Evolutionary conservation across 2,797 vertebrate species (phyloP).

Genomic region (Loriculus beryllinus): DNA sequence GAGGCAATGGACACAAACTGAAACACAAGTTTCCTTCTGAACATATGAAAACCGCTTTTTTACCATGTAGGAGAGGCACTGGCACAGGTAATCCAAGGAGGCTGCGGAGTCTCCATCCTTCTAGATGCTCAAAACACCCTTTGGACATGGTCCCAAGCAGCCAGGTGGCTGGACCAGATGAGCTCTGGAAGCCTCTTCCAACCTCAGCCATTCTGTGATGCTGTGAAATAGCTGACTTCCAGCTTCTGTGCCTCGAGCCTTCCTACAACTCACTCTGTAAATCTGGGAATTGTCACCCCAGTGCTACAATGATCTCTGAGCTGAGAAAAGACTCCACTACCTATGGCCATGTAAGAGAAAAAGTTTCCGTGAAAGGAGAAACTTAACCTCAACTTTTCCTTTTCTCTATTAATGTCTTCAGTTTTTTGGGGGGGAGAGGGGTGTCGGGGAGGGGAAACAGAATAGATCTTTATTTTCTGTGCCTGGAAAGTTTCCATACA

Average conservation of each 20-base stretch:
- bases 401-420: neutral
- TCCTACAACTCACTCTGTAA: neutral
- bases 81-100: neutral
- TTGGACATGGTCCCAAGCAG: neutral
- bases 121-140: neutral
- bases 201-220: neutral
- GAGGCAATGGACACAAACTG: neutral
- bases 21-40: neutral
- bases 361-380: neutral
- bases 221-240: neutral
- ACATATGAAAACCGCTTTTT: neutral
- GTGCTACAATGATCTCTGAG: too few species aligned
- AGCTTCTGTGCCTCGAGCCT: neutral
- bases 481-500: neutral
- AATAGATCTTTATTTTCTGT: neutral
- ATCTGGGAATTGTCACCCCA: neutral
- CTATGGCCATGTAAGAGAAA: neutral
- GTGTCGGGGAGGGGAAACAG: fast-evolving
- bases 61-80: neutral
- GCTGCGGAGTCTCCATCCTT: neutral
- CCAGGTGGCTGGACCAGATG: too few species aligned
- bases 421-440: too few species aligned
- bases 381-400: neutral
- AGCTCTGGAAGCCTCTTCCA: neutral
- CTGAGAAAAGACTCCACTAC: neutral